Evolutionary conservation across 2,888 invertebrate species (phyloP).

Genomic region (Mystacides longicornis): DNA sequence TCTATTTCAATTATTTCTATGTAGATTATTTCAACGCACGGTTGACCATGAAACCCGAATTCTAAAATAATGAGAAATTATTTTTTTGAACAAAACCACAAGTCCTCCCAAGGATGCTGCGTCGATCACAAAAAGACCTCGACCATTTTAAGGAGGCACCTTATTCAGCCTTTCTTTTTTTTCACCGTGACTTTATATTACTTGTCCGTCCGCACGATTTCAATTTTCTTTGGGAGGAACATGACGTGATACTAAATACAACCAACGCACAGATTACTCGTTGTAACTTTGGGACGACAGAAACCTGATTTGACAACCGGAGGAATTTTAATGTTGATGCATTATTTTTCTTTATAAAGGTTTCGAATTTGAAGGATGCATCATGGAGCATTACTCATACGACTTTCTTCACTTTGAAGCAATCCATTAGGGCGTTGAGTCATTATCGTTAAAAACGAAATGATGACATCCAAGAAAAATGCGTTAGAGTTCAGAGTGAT

Average conservation of each 20-base stretch:
- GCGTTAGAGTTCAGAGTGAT: too few relatives aligned
- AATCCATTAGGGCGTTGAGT: too few relatives aligned
- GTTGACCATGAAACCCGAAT: conserved; percentile 14
- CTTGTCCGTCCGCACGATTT: not conserved
- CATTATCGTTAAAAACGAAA: too few relatives aligned
- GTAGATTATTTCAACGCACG: conserved; percentile 15
- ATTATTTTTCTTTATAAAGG: too few relatives aligned
- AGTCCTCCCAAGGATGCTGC: not conserved
- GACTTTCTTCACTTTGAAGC: too few relatives aligned
- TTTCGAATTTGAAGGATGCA: too few relatives aligned
- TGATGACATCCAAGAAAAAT: too few relatives aligned
- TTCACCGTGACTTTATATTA: not conserved
- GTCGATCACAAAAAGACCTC: too few relatives aligned
- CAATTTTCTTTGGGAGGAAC: too few relatives aligned
- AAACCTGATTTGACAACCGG: conserved; percentile 25
- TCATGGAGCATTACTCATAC: too few relatives aligned
- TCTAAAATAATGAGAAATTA: not conserved
- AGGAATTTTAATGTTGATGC: conserved; percentile 24
- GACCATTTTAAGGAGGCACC: not conserved
- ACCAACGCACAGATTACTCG: not conserved
- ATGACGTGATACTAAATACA: not conserved
- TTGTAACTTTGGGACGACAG: conserved; percentile 19
- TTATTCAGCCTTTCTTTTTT: not conserved
- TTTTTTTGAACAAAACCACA: not conserved
- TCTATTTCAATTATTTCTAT: too few relatives aligned